Conservation (phyloP, 2,888 invertebrate species). For the Theretra japonica region DNA sequence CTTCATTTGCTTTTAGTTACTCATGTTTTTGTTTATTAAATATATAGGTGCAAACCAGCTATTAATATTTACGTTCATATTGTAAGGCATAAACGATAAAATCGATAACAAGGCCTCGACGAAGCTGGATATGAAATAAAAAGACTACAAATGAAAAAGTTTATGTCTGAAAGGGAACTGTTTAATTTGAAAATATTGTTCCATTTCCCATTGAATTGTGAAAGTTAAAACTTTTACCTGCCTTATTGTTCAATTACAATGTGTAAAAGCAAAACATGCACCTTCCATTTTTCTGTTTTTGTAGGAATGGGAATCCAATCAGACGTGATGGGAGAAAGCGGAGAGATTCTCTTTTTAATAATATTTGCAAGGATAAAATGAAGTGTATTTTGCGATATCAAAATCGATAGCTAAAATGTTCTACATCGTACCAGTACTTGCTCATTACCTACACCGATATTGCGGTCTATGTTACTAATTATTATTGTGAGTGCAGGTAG, state of each 20-base stretch:
- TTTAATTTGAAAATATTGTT: not conserved
- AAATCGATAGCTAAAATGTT: too few relatives aligned
- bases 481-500: too few relatives aligned
- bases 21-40: too few relatives aligned
- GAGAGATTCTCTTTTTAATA: not conserved
- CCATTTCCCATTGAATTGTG: not conserved
- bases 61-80: not conserved
- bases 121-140: not conserved
- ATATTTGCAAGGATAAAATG: not conserved
- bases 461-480: too few relatives aligned
- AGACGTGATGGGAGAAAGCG: not conserved
- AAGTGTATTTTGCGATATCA: too few relatives aligned
- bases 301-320: not conserved
- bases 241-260: not conserved
- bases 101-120: not conserved
- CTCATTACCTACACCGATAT: too few relatives aligned
- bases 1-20: too few relatives aligned
- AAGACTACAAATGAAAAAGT: not conserved
- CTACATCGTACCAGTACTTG: too few relatives aligned
- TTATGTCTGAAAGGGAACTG: not conserved
- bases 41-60: not conserved
- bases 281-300: constrained; percentile 15
- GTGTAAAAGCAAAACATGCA: not conserved
- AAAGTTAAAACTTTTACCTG: not conserved
- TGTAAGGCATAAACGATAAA: not conserved